Base-by-base conservation (phyloP, 1,140 invertebrate species). In the Trichonephila clavipes region DNA sequence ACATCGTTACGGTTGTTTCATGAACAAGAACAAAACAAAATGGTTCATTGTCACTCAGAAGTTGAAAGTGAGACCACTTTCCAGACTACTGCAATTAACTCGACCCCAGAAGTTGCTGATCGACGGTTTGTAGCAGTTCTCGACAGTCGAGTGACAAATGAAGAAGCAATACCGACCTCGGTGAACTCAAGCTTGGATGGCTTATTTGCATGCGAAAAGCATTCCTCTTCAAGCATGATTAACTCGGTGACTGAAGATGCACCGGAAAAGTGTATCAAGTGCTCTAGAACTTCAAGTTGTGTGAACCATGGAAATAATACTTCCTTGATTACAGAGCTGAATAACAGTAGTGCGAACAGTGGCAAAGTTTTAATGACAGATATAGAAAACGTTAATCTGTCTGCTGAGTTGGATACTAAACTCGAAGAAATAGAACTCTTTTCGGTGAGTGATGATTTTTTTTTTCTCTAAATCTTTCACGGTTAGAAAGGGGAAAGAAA, bases 371-470 rank as follows among this genome's bases (percentile, higher is more conserved):
- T 7, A 28, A 77, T 77, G 72, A 77, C 72, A 77, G 28, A 77
- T 77, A 77, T 34, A 5, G 28, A 34, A 6, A 28, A 18, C 28
- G 28, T 40, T 21, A 0, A 64, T 64, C 62, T 21, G 6, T 64
- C 62, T 6, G 72, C 28, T 18, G 72, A 77, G 34, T 77, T 77
- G 72, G 72, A 77, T 77, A 40, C 14, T 4, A 34, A 77, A 16
- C 72, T 77, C 18, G 28, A 77, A 77, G 72, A 77, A 77, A 34
- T 77, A 40, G 72, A 77, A 77, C 72, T 28, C 72, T 77, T 77
- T 28, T 77, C 72, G 72, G 72, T 77, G 16, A 77, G 72, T 77
- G 28, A 34, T 2, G 5, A 34, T 77, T 77, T 34, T 77, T 66
- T 24, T 69, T 10, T 7, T 51, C 51, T 51, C 5, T 10, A 40